Evolutionary conservation across 1,140 invertebrate species (phyloP), one percentile per base, ranked within the genome.

Genomic region (Zophobas morio): DNA sequence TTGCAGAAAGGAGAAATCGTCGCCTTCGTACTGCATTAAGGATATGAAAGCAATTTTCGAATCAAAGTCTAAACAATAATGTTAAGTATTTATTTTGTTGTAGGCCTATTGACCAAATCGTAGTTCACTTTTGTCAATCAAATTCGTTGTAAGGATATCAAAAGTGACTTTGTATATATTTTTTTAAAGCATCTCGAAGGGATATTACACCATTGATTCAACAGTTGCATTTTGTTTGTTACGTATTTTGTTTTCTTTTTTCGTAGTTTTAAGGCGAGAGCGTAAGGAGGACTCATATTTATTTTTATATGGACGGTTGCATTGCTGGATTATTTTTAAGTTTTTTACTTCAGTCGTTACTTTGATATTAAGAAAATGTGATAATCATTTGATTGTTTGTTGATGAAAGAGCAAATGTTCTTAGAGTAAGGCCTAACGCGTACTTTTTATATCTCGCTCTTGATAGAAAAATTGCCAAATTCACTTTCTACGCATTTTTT

Each of bases 31-130:
- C 85, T 92, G 91, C 83, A 94, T 94, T 83, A 90, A 91, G 82
- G 92, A 94, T 84, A 93, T 94, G 90, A 91, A 93, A 75, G 93
- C 93, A 51, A 90, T 94, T 81, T 94, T 94, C 85, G 93, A 94
- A 87, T 88, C 88, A 81, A 88, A 88, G 84, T 88, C 88, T 81
- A 85, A 86, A 83, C 85, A 86, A 82, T 86, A 85, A 81, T 54
- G 37, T 51, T 51, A 51, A 51, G 49, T 51, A 51, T 51, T 51
- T 51, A 51, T 51, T 51, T 46, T 46, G 49, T 51, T n/a, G 49
- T 51, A 51, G 49, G 49, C 49, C 49, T 51, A 20, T 51, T 51
- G 49, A 51, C 49, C 49, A 51, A 51, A 51, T 51, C 49, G 49
- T 51, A 51, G 49, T 51, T 46, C 49, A 51, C 49, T 51, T 51